Evolutionary conservation across 2,113 vertebrate genomes (phyloP).

Genomic region (Vulpes lagopus): DNA sequence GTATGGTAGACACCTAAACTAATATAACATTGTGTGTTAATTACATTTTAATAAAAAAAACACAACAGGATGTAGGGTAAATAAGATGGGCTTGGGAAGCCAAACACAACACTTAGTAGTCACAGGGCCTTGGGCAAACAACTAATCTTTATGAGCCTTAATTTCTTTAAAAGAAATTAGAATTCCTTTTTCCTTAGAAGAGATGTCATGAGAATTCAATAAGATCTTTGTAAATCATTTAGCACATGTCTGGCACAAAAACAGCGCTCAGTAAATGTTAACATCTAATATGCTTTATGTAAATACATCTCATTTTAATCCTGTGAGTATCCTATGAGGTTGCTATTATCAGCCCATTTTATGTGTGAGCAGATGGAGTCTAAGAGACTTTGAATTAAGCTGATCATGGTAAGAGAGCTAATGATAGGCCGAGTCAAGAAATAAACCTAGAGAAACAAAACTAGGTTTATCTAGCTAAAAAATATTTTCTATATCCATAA

Average conservation of each 20-base stretch:
- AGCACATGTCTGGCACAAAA: background rate
- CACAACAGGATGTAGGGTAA: background rate
- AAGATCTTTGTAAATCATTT: slow-evolving; percentile 21
- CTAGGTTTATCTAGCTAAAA: slow-evolving; percentile 1
- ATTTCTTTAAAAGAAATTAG: slow-evolving; percentile 17
- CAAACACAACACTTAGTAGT: background rate
- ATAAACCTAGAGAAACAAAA: background rate
- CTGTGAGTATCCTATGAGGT: background rate
- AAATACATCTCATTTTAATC: slow-evolving; percentile 51
- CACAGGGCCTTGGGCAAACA: background rate
- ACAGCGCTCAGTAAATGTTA: slow-evolving; percentile 18
- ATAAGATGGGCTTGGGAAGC: background rate
- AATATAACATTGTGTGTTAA: background rate
- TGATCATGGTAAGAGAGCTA: slow-evolving; percentile 1
- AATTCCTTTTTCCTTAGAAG: slow-evolving; percentile 28
- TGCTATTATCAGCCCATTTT: slow-evolving; percentile 23
- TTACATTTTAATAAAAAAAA: background rate
- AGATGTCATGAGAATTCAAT: background rate
- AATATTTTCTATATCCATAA: background rate
- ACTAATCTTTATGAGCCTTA: background rate
- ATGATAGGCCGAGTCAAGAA: background rate
- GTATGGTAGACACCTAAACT: background rate
- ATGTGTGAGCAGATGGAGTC: background rate
- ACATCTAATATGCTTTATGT: background rate
- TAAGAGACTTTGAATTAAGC: slow-evolving; percentile 41